These are phyloP conservation scores for Drosophila borborema DNA, from an alignment of 2,888 invertebrate species.

Conservation along the genomic window DNA sequence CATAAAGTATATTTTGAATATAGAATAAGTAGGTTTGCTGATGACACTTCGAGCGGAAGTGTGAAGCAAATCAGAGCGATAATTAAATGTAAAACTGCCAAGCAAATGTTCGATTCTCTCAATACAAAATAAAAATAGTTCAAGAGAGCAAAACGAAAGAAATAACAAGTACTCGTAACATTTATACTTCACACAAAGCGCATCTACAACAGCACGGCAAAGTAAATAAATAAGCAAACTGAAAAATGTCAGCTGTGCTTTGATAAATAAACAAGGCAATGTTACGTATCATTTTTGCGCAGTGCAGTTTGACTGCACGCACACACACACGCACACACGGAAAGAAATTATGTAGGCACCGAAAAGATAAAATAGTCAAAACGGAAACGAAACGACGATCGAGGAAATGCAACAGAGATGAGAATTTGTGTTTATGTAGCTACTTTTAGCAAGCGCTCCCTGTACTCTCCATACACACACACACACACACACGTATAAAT, in stretches of 20 bases:
- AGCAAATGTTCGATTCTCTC: neutral
- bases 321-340: conserved; percentile 5
- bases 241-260: conserved; percentile 10
- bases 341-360: conserved; percentile 64
- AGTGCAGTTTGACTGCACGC: conserved; percentile 29
- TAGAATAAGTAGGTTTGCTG: conserved; percentile 8
- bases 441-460: conserved; percentile 53
- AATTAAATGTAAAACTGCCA: conserved; percentile 14
- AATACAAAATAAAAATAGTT: no score
- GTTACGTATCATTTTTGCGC: conserved; percentile 32
- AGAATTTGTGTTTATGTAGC: conserved; percentile 76
- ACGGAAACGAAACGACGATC: conserved; percentile 55
- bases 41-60: conserved; percentile 19
- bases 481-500: conserved; percentile 13
- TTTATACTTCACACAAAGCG: neutral
- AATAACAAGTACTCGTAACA: neutral
- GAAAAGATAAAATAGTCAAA: conserved; percentile 59
- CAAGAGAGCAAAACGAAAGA: neutral
- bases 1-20: neutral
- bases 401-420: conserved; percentile 78
- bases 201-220: neutral
- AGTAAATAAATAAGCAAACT: conserved; percentile 8
- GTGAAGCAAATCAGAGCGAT: conserved; percentile 21
- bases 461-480: conserved; percentile 40
- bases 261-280: conserved; percentile 25